Conservation (phyloP, 1,140 invertebrate species). For the Macrobrachium rosenbergii region DNA sequence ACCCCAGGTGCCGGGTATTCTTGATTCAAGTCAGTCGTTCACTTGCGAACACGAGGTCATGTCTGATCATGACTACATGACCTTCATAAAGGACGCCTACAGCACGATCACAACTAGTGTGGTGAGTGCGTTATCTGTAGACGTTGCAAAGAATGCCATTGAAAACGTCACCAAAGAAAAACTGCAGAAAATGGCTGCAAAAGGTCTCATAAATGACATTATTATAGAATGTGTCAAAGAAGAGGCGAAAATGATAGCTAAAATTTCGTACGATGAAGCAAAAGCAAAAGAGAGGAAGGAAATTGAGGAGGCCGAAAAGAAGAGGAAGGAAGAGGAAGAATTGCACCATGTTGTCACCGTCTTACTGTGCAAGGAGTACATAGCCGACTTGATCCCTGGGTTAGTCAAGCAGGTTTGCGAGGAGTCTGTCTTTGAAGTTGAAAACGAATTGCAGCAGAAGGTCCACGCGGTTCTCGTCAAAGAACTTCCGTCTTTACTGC, state of each 20-base stretch:
- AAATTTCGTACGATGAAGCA: not conserved
- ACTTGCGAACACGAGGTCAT: no score
- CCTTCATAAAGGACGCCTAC: slow-evolving; percentile 16
- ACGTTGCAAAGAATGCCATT: not conserved
- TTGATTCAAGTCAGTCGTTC: not conserved
- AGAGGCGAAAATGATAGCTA: slow-evolving; percentile 10
- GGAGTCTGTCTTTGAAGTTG: slow-evolving; percentile 45
- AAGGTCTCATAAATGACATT: not conserved
- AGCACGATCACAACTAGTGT: no score
- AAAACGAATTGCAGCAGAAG: slow-evolving; percentile 4
- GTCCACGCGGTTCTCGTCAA: not conserved
- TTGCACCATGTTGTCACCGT: not conserved
- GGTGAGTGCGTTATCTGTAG: no score
- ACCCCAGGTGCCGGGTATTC: not conserved
- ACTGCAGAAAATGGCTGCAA: no score
- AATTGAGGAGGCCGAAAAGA: slow-evolving; percentile 33
- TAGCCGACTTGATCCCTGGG: slow-evolving; percentile 29
- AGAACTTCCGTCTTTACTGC: slow-evolving; percentile 20
- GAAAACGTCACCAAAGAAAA: not conserved
- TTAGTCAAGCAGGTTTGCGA: slow-evolving; percentile 17
- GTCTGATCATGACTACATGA: no score
- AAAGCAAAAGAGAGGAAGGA: slow-evolving; percentile 16
- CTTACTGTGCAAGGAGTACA: not conserved
- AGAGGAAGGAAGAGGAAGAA: slow-evolving; percentile 41
- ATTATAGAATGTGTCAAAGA: slow-evolving; percentile 4